Evolutionary conservation across 2,888 invertebrate genomes (phyloP).

Genomic region (Rapana venosa): DNA sequence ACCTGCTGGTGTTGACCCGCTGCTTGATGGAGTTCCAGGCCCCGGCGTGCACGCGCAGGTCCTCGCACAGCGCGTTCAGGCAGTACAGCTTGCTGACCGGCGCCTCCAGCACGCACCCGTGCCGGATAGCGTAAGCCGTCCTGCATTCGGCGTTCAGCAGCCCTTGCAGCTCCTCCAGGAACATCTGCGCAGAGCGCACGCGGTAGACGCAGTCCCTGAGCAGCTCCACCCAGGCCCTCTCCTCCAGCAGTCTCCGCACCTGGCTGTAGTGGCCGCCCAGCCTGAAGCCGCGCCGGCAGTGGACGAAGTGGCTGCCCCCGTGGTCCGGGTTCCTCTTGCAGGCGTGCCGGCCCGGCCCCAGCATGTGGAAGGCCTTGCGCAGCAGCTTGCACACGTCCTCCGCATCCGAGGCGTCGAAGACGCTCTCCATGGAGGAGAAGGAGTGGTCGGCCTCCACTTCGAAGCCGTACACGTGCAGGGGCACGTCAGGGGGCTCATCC

Average conservation of each 20-base stretch:
- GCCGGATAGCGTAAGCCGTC: conserved; percentile 70
- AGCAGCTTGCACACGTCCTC: conserved; percentile 66
- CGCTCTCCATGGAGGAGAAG: conserved; percentile 51
- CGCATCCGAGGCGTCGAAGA: conserved; percentile 66
- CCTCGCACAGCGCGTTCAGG: conserved; percentile 76
- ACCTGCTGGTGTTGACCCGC: conserved; percentile 69
- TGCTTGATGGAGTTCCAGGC: conserved; percentile 77
- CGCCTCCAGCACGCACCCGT: conserved; percentile 64
- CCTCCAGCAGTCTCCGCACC: conserved; percentile 68
- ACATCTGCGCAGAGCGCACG: conserved; percentile 57
- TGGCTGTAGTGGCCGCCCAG: conserved; percentile 69
- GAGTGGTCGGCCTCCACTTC: conserved; percentile 52
- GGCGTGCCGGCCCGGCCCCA: conserved; percentile 73
- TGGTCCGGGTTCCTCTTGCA: conserved; percentile 69
- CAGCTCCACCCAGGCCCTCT: conserved; percentile 69
- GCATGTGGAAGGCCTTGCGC: conserved; percentile 64
- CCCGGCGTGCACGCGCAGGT: conserved; percentile 73
- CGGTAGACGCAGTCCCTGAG: conserved; percentile 71
- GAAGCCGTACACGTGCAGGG: conserved; percentile 55
- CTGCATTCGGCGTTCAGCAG: conserved; percentile 69
- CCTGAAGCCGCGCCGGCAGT: conserved; percentile 65
- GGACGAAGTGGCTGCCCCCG: conserved; percentile 70
- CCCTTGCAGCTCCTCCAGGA: conserved; percentile 70
- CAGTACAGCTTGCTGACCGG: conserved; percentile 72
- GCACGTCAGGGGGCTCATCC: conserved; percentile 66